Conservation (phyloP, 1,140 invertebrate species). For the Conus betulinus region DNA sequence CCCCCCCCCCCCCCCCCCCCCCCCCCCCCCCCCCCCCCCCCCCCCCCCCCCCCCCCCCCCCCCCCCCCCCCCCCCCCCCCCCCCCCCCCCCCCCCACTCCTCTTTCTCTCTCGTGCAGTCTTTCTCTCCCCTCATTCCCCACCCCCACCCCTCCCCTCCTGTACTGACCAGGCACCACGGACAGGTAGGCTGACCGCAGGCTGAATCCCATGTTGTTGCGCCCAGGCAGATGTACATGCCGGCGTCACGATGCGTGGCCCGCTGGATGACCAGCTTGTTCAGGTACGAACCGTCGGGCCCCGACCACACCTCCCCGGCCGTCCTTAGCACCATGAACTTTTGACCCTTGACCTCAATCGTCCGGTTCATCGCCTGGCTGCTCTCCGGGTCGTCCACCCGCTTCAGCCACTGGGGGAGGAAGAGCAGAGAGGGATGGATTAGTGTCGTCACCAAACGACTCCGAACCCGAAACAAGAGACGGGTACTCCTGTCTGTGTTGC, state of each 20-base stretch:
- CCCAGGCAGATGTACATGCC: conserved; percentile 75
- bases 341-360: conserved; percentile 68
- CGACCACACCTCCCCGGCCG: conserved; percentile 60
- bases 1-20: too few species aligned
- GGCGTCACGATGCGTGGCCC: conserved; percentile 58
- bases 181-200: conserved; percentile 67
- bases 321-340: conserved; percentile 70
- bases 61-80: too few species aligned
- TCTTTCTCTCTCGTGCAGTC: too few species aligned
- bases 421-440: too few species aligned
- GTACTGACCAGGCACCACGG: conserved; percentile 59
- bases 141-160: too few species aligned
- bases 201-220: conserved; percentile 70
- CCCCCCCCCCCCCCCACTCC: too few species aligned
- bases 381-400: conserved; percentile 61
- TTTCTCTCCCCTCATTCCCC: too few species aligned
- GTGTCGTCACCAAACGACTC: too few species aligned
- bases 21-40: too few species aligned
- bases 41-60: too few species aligned
- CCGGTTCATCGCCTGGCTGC: conserved; percentile 53
- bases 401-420: conserved; percentile 70
- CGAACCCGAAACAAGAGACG: too few species aligned
- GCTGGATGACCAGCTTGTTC: conserved; percentile 71
- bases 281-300: conserved; percentile 66
- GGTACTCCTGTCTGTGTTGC: too few species aligned